phyloP scores from a whole-genome alignment of 2,797 vertebrate genomes.

The Urosaurus nigricauda region DNA sequence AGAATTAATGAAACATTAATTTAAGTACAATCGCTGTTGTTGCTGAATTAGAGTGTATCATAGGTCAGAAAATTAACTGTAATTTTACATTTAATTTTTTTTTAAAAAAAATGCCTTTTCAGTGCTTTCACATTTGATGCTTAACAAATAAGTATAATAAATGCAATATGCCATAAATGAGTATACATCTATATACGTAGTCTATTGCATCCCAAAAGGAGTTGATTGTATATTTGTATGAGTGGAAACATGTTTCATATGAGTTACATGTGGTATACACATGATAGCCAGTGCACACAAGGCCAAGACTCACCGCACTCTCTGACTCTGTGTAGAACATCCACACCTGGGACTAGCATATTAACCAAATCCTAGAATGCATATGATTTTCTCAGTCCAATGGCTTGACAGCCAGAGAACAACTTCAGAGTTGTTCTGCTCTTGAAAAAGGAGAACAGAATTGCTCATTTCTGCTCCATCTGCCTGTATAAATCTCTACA shows the following conservation, averaged over 20 bases:
- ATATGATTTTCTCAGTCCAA: not conserved
- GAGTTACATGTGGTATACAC: not conserved
- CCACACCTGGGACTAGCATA: not conserved
- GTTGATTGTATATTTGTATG: not conserved
- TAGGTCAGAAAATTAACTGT: not conserved
- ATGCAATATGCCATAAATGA: not conserved
- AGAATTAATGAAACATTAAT: rapidly evolving
- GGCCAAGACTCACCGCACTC: not conserved
- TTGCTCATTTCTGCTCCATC: not conserved
- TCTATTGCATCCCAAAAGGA: not conserved
- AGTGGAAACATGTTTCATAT: not conserved
- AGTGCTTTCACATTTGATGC: not conserved
- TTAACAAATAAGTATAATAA: not conserved
- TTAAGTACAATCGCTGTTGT: not conserved
- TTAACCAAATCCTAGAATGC: not conserved
- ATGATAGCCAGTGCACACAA: not conserved
- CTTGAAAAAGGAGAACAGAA: not conserved
- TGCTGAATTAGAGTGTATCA: conserved; percentile 14
- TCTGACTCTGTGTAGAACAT: not conserved
- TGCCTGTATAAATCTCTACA: conserved; percentile 1
- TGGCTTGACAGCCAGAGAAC: not conserved
- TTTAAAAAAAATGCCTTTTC: conserved; percentile 18
- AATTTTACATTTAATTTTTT: too few relatives aligned
- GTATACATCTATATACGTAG: not conserved
- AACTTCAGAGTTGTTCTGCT: not conserved